Conservation (phyloP, 2,797 vertebrate species). For the Pyrocephalus nanus region DNA sequence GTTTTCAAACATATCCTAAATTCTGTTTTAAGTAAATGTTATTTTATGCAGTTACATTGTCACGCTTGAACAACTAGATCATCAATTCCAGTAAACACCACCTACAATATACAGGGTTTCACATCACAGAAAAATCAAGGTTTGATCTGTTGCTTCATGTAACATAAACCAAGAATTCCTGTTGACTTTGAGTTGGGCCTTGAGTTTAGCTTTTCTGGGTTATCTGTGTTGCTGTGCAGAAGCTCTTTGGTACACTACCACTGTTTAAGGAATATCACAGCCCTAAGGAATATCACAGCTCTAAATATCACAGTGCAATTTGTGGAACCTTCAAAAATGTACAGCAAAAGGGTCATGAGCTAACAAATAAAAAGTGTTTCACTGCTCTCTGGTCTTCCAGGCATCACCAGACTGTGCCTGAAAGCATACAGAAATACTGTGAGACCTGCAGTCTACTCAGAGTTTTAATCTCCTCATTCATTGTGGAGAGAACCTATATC, state of each 20-base stretch:
- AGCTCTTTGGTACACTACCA: not conserved
- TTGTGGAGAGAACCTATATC: not conserved
- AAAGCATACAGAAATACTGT: not conserved
- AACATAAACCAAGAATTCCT: not conserved
- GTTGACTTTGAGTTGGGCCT: not conserved
- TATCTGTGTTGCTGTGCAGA: not conserved
- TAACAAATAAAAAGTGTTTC: not conserved
- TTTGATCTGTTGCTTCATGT: not conserved
- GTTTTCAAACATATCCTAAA: conserved; percentile 8
- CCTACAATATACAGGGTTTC: not conserved
- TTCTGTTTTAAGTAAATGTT: not conserved
- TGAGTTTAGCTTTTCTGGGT: not conserved
- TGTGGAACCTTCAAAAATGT: not conserved
- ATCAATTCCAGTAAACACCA: conserved; percentile 9
- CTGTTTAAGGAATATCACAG: not conserved
- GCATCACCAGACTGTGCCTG: not conserved
- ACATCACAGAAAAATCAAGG: not conserved
- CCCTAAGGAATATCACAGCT: too few relatives aligned
- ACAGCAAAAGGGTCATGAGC: not conserved
- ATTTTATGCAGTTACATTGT: conserved; percentile 25
- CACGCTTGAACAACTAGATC: conserved; percentile 11
- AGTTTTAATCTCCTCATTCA: not conserved
- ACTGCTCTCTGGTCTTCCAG: not conserved
- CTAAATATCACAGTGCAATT: not conserved
- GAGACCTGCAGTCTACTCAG: not conserved